These are phyloP conservation scores for Pygmarrhopalites habei DNA, from an alignment of 1,140 invertebrate species.

Conservation along the genomic window DNA sequence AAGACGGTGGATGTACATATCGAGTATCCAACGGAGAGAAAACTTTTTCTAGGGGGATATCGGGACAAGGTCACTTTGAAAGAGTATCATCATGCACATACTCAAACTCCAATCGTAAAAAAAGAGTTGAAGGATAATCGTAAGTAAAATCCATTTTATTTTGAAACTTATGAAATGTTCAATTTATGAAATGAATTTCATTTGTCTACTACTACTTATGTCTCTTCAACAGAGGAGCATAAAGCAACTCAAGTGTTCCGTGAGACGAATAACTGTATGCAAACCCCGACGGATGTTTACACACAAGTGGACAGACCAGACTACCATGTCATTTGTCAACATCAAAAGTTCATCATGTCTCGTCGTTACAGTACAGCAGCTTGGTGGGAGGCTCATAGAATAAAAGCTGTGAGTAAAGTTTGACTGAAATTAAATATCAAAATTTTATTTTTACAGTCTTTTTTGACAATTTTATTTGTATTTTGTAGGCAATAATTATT, in stretches of 20 bases:
- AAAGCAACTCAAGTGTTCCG: background rate
- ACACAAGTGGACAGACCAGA: constrained; percentile 29
- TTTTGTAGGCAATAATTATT: constrained; percentile 25
- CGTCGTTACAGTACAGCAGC: constrained; percentile 10
- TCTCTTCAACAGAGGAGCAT: background rate
- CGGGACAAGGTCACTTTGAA: background rate
- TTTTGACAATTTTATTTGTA: background rate
- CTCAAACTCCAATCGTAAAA: background rate
- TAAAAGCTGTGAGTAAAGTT: constrained; percentile 13
- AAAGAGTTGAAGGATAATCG: background rate
- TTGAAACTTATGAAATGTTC: too few relatives aligned
- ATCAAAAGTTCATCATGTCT: constrained; percentile 14
- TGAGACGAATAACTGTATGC: constrained; percentile 5
- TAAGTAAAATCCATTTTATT: background rate
- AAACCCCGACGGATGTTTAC: constrained; percentile 21
- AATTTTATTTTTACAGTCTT: background rate
- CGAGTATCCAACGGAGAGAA: constrained; percentile 5
- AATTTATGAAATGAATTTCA: background rate
- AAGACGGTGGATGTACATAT: constrained; percentile 3
- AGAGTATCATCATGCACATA: constrained; percentile 17
- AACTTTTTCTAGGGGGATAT: constrained; percentile 20
- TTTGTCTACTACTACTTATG: background rate
- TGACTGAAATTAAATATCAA: background rate
- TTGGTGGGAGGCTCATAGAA: constrained; percentile 1
- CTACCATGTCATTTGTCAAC: constrained; percentile 16